Evolutionary conservation across 1,140 invertebrate genomes (phyloP), one percentile per base, ranked within the genome.

Genomic region (Neodiprion pinetum): DNA sequence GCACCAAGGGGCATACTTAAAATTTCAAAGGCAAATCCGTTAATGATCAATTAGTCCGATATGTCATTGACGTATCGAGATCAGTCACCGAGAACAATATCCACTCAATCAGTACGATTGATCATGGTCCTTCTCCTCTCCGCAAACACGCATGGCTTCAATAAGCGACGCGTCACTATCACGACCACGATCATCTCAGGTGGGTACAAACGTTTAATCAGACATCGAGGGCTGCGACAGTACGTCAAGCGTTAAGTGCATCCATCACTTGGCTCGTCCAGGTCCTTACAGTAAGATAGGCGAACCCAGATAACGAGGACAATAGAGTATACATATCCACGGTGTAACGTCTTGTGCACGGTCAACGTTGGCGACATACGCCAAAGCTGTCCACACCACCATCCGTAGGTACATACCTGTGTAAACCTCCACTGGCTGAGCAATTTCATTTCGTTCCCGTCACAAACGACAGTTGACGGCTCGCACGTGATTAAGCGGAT

Each of bases 101-200:
- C 74, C 67, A 79, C 72, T 70, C 75, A 80, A 76, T 72, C 47
- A 61, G 73, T 28, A 79, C 81, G 80, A 82, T 81, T 82, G 79
- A 11, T 53, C 65, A 14, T 40, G 28, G 28, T 23, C n/a, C 40
- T 21, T 12, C 53, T 14, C 8, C 11, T 40, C 28, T 40, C 28
- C 28, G 28, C 28, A 40, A 40, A 61, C 11, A 17, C 53, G n/a
- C 53, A 61, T 61, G 14, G 53, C 53, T 4, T 61, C 53, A 61
- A 61, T 61, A 61, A 14, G 53, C 28, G 5, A 17, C 53, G 53
- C 53, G 53, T 61, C 53, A 61, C 11, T 72, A 68, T 70, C 73
- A 66, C 72, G 11, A 67, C 49, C 70, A 48, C 40, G 23, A 21
- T 66, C 12, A 21, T 71, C 65, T 66, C 61, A 76, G n/a, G 65